Evolutionary conservation across 2,888 invertebrate species (phyloP), one percentile per base, ranked within the genome.

Genomic region (Scrobipalpa atriplicella): DNA sequence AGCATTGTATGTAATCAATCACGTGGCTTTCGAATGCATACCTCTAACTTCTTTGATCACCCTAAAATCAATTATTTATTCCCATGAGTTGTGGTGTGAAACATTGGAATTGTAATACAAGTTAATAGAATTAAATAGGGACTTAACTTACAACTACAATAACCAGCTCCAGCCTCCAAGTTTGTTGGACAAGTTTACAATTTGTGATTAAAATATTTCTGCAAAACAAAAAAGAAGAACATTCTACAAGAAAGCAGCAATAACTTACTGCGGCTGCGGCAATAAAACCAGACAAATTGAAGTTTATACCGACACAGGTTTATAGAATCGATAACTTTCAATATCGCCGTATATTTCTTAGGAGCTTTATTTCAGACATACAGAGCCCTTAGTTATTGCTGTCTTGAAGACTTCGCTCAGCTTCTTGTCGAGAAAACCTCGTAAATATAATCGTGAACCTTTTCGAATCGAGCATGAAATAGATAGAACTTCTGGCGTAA

Each of bases 301-400:
- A 76, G 69, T 81, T 80, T 80, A 74, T 77, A 81, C 73, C 73
- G 72, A 80, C 73, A 78, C 74, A 77, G 79, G 81, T 87, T 87
- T 81, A 68, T 75, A 78, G 78, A 86, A 89, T 86, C 87, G 85
- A 87, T 89, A 88, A 82, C 80, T 86, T 90, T 90, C 90, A 90
- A 90, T 90, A 89, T 85, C 83, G 80, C 70, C 76, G 69, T 79
- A 80, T 85, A 84, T 79, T 83, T 84, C 83, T 85, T 75, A 47
- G 72, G 71, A 79, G 78, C 73, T 78, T 77, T 85, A 75, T 77
- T 78, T 72, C 67, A 72, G 72, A 72, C 79, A 75, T 74, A 77
- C 71, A 47, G 47, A 47, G 47, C 47, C 16, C 47, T 47, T 16
- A 47, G 47, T 47, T 47, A 47, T 47, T 47, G 47, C n/a, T 16